Evolutionary conservation across 1,140 invertebrate species (phyloP).

Genomic region (Belonocnema kinseyi): DNA sequence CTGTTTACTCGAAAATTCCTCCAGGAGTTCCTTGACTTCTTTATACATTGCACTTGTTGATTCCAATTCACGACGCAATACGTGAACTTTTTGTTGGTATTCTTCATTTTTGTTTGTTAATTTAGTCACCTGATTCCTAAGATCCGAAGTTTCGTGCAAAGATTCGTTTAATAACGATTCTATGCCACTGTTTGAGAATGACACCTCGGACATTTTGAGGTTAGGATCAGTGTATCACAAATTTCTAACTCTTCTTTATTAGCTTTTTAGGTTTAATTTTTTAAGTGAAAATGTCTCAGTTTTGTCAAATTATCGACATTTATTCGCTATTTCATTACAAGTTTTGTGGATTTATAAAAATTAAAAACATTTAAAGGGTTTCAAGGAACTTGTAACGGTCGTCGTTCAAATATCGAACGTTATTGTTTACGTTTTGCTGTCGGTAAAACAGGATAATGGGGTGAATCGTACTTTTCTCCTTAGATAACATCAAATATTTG

Average conservation of each 20-base stretch:
- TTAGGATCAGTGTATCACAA: slow-evolving; percentile 39
- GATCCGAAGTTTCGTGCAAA: slow-evolving; percentile 27
- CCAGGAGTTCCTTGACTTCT: slow-evolving; percentile 53
- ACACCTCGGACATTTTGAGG: slow-evolving; percentile 44
- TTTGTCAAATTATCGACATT: too few relatives aligned
- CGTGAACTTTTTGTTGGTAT: slow-evolving; percentile 57
- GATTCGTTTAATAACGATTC: not conserved
- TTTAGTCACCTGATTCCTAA: slow-evolving; percentile 42
- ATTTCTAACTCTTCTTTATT: not conserved
- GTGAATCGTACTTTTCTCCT: too few relatives aligned
- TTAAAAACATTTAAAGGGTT: too few relatives aligned
- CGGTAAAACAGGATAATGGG: slow-evolving; percentile 6
- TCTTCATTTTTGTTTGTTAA: slow-evolving; percentile 55
- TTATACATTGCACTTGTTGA: slow-evolving; percentile 42
- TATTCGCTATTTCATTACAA: too few relatives aligned
- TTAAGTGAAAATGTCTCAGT: not conserved
- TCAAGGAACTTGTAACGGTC: too few relatives aligned
- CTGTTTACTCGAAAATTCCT: slow-evolving; percentile 42
- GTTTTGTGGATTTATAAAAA: too few relatives aligned
- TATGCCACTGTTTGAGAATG: not conserved
- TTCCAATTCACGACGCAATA: slow-evolving; percentile 56
- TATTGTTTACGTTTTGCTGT: not conserved
- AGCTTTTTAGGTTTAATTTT: not conserved
- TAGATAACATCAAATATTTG: too few relatives aligned
- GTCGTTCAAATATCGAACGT: not conserved